Percentiles rank a stretch among this genome's conserved stretches.
phyloP scores from a whole-genome alignment of 2,113 vertebrate genomes.

The Leuciscus idus region DNA sequence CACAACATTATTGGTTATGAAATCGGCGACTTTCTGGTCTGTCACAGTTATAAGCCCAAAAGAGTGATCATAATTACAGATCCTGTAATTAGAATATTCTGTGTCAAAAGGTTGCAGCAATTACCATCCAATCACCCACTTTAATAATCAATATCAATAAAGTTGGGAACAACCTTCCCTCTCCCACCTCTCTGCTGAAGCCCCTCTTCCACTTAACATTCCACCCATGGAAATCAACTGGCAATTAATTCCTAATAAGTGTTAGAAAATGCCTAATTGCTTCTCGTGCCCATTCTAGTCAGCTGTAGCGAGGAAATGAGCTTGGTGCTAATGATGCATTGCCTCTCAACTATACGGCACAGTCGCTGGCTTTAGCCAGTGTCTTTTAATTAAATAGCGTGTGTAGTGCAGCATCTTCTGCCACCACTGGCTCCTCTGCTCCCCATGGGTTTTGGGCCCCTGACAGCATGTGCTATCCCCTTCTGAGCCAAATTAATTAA shows the following conservation, averaged over 20 bases:
- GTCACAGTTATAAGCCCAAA: not conserved
- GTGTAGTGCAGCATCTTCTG: conserved; percentile 51
- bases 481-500: conserved; percentile 56
- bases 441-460: conserved; percentile 39
- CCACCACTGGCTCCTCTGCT: conserved; percentile 44
- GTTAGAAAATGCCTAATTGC: conserved; percentile 68
- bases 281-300: conserved; percentile 56
- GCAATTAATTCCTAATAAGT: conserved; percentile 71
- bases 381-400: conserved; percentile 65
- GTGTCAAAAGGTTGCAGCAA: conserved; percentile 49
- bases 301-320: conserved; percentile 52
- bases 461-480: conserved; percentile 47
- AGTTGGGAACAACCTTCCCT: conserved; percentile 39
- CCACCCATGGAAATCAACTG: conserved; percentile 64
- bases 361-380: conserved; percentile 50
- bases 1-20: conserved; percentile 27
- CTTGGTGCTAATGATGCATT: conserved; percentile 64
- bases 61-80: conserved; percentile 37
- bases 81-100: conserved; percentile 42
- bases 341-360: conserved; percentile 44
- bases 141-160: conserved; percentile 63
- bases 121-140: conserved; percentile 54
- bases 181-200: conserved; percentile 33
- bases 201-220: conserved; percentile 59
- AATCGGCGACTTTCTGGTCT: conserved; percentile 8